Base-by-base conservation (phyloP, 2,113 vertebrate species). In the Carassius auratus region DNA sequence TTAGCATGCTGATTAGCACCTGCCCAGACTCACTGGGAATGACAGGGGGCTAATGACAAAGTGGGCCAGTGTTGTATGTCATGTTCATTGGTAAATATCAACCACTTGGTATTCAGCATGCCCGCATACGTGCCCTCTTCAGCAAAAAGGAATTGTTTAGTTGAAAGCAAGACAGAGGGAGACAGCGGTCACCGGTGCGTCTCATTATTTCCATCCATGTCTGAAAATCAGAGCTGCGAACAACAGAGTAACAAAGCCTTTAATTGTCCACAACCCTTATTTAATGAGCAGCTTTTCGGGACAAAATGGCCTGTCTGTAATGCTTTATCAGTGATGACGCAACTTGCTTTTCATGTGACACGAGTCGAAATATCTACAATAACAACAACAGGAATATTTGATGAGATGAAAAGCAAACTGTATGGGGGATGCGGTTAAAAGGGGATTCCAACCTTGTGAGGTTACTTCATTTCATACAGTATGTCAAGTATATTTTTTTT, bases 1-100 rank as follows among this genome's bases (percentile, higher is more conserved):
- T 89, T 90, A 90, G 84, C 77, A 88, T 88, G 84, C 84, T 89
- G 87, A 91, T 90, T 90, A 90, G 84, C 86, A 86, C 84, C 84
- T 89, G 86, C 82, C 87, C 81, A 61, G 81, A 80, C 84, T 82
- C 80, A 71, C 69, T 81, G 76, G 59, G 87, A 68, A 85, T 57
- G 86, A 87, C 87, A 86, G 81, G 73, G 66, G 69, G 84, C 36
- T 89, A 87, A 90, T 83, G 69, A 88, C 87, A 84, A 76, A 68
- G 78, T 69, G 82, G 76, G 85, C 36, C n/a, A 76, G 68, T 26
- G 73, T 84, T 78, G 87, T 78, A 62, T 86, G 83, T 81, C 77
- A 85, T 82, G 87, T 85, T 84, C 66, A 42, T 85, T 86, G 73
- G 78, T 86, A 89, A 89, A 89, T 85, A 87, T 81, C 82, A 85